A percentile compares a stretch with the other conserved stretches of the same genome.
These are phyloP conservation scores for Phylloscopus trochilus DNA, from an alignment of 2,113 vertebrate species.

Conservation along the genomic window DNA sequence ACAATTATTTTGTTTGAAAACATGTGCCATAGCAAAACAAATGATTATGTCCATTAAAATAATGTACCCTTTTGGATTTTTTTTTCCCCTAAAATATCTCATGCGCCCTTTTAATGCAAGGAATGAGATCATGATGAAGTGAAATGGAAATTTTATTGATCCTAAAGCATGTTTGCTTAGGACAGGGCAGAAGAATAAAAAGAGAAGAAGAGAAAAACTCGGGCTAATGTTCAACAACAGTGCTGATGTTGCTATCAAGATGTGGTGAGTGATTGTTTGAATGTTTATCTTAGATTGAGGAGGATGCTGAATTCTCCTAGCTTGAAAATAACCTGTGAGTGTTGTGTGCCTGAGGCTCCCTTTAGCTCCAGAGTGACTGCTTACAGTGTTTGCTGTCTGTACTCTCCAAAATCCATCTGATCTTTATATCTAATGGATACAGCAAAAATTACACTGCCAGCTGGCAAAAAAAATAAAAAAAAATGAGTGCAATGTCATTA, in stretches of 20 bases:
- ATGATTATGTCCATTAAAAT: neutral
- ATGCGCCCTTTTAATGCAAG: neutral
- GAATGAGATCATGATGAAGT: neutral
- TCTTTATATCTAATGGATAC: neutral
- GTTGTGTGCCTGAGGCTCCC: neutral
- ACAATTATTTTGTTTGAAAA: neutral
- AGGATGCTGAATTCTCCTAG: neutral
- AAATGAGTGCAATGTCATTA: neutral
- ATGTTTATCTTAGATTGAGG: neutral
- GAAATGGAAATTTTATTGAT: constrained; percentile 33
- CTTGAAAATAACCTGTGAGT: neutral
- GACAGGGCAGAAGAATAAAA: neutral
- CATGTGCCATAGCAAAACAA: neutral
- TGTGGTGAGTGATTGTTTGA: neutral
- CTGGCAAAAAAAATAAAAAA: too few species aligned
- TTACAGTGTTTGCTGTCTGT: neutral
- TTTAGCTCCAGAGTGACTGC: neutral
- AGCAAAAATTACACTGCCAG: neutral
- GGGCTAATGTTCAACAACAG: neutral
- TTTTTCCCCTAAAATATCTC: neutral
- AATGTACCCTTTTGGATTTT: rapidly evolving
- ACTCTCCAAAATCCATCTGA: neutral
- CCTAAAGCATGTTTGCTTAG: neutral
- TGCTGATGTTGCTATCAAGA: neutral
- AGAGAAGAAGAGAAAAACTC: neutral